A percentile compares a stretch with the other conserved stretches of the same genome.
Evolutionary conservation across 2,113 vertebrate species (phyloP).

Genomic region (Petromus typicus): DNA sequence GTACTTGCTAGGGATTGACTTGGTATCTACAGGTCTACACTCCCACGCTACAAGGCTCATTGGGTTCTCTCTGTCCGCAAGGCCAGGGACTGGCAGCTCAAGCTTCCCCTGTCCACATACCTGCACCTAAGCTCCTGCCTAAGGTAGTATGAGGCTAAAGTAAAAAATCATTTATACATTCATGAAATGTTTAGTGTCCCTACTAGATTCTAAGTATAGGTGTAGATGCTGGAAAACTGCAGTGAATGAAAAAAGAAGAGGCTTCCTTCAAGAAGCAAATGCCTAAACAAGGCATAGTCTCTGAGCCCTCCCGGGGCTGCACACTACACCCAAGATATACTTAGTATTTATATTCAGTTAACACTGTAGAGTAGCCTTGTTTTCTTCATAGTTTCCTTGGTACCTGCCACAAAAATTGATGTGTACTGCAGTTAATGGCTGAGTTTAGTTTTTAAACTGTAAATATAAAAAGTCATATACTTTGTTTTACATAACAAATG

Average conservation of each 20-base stretch:
- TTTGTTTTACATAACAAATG: background rate
- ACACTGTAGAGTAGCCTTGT: background rate
- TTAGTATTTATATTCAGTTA: background rate
- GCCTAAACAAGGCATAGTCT: fast-evolving
- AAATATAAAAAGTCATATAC: background rate
- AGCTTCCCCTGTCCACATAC: fast-evolving
- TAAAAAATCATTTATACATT: background rate
- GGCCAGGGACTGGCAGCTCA: background rate
- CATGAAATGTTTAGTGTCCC: no score
- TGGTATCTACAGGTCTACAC: background rate
- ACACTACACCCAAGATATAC: fast-evolving
- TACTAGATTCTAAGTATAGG: background rate
- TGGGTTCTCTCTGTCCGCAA: background rate
- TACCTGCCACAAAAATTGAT: background rate
- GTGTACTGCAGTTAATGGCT: background rate
- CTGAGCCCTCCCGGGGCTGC: fast-evolving
- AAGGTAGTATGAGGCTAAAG: background rate
- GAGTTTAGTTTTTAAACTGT: background rate
- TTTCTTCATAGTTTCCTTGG: background rate
- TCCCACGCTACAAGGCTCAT: no score
- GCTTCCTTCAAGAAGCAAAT: background rate
- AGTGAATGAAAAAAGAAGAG: background rate
- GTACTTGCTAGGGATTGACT: background rate
- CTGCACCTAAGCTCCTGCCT: background rate
- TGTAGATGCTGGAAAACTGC: background rate